Percentiles rank a stretch among this genome's conserved stretches.
Conservation (phyloP, 2,888 invertebrate species). For the Xylophagus ater region DNA sequence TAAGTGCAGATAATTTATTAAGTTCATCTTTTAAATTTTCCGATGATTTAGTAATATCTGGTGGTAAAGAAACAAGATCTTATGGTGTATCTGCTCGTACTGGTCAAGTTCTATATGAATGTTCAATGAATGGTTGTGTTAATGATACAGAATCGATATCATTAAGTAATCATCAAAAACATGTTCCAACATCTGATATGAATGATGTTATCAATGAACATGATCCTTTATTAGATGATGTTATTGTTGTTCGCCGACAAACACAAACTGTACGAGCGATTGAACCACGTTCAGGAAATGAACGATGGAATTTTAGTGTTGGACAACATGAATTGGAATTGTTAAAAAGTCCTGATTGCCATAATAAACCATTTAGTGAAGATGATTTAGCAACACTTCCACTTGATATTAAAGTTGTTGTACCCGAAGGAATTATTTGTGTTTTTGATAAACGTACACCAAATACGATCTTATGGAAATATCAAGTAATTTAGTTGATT, state of each 20-base stretch:
- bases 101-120: slow-evolving; percentile 65
- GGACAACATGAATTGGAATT: slow-evolving; percentile 72
- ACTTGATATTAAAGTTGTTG: slow-evolving; percentile 51
- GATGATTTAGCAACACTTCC: slow-evolving; percentile 34
- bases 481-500: slow-evolving; percentile 46
- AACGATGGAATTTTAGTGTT: slow-evolving; percentile 95
- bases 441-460: slow-evolving; percentile 51
- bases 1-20: slow-evolving; percentile 75
- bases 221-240: slow-evolving; percentile 38
- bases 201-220: slow-evolving; percentile 22
- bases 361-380: slow-evolving; percentile 26
- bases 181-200: slow-evolving; percentile 3
- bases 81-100: slow-evolving; percentile 72
- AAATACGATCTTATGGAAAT: slow-evolving; percentile 55
- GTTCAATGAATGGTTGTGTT: slow-evolving; percentile 60
- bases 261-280: slow-evolving; percentile 84
- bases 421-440: slow-evolving; percentile 62
- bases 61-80: slow-evolving; percentile 76
- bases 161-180: slow-evolving; percentile 23
- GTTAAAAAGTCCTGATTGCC: slow-evolving; percentile 43
- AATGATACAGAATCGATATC: slow-evolving; percentile 49
- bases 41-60: slow-evolving; percentile 74
- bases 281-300: slow-evolving; percentile 72
- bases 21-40: slow-evolving; percentile 80
- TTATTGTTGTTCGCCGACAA: slow-evolving; percentile 69